phyloP scores from a whole-genome alignment of 2,113 vertebrate species.

The Gallinago paraguaiae region DNA sequence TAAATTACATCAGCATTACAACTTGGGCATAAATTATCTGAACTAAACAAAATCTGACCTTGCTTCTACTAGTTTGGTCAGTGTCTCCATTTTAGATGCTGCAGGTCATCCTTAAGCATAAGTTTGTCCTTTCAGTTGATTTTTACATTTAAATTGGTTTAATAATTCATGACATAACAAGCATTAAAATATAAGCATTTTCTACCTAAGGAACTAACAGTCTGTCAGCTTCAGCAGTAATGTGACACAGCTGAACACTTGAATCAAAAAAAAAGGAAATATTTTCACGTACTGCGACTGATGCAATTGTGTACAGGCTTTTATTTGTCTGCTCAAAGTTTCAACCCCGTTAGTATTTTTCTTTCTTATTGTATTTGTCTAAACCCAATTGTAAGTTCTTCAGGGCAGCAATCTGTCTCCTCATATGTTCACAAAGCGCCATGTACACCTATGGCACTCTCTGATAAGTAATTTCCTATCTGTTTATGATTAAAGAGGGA shows the following conservation, averaged over 20 bases:
- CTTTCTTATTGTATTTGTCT: conserved; percentile 58
- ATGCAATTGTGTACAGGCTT: conserved; percentile 56
- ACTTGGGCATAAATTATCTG: conserved; percentile 71
- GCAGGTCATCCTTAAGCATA: conserved; percentile 71
- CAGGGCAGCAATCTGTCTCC: conserved; percentile 61
- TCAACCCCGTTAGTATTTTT: background rate
- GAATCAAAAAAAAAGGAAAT: conserved; percentile 24
- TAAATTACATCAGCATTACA: conserved; percentile 59
- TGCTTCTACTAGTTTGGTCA: conserved; percentile 61
- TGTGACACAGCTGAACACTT: conserved; percentile 52
- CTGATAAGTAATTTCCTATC: conserved; percentile 46
- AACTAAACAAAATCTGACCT: conserved; percentile 77
- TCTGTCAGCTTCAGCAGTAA: conserved; percentile 44
- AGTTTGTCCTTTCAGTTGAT: conserved; percentile 64
- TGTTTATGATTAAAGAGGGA: conserved; percentile 47
- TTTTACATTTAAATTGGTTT: conserved; percentile 73
- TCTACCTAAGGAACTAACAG: conserved; percentile 72
- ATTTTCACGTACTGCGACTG: background rate
- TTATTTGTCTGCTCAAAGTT: conserved; percentile 55
- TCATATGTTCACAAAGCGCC: conserved; percentile 34
- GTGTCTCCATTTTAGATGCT: conserved; percentile 69
- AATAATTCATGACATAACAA: conserved; percentile 74
- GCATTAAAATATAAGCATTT: conserved; percentile 76
- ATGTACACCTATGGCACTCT: conserved; percentile 33
- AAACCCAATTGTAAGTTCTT: conserved; percentile 45